Evolutionary conservation across 2,113 vertebrate species (phyloP).

Genomic region (Ochotona curzoniae): DNA sequence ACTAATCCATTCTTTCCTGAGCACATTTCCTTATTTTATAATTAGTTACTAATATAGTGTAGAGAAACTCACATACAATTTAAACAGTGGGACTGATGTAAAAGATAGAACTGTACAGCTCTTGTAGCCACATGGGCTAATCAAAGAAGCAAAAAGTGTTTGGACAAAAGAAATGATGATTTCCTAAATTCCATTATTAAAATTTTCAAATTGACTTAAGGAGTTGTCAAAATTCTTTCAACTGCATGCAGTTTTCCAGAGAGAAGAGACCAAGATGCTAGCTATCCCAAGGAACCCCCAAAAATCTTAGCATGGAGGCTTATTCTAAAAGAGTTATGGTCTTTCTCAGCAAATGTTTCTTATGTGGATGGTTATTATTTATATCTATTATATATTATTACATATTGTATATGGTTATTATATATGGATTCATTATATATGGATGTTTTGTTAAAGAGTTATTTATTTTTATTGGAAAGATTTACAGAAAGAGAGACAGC

Average conservation of each 20-base stretch:
- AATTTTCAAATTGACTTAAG: background rate
- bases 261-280: background rate
- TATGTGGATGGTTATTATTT: background rate
- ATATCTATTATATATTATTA: no score
- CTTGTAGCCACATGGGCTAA: background rate
- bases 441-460: no score
- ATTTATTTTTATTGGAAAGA: no score
- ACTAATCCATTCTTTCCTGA: background rate
- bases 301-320: background rate
- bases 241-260: background rate
- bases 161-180: background rate
- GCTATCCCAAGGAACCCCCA: background rate
- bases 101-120: background rate
- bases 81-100: background rate
- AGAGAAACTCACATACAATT: background rate
- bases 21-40: constrained; percentile 1
- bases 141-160: constrained; percentile 24
- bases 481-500: no score
- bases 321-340: background rate
- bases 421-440: no score
- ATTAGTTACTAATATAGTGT: constrained; percentile 10
- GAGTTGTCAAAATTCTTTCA: background rate
- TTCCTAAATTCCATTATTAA: background rate
- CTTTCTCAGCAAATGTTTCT: background rate
- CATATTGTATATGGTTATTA: no score